Base-by-base conservation (phyloP, 23 tunicate species). In the Clavelina lepadiformis region DNA sequence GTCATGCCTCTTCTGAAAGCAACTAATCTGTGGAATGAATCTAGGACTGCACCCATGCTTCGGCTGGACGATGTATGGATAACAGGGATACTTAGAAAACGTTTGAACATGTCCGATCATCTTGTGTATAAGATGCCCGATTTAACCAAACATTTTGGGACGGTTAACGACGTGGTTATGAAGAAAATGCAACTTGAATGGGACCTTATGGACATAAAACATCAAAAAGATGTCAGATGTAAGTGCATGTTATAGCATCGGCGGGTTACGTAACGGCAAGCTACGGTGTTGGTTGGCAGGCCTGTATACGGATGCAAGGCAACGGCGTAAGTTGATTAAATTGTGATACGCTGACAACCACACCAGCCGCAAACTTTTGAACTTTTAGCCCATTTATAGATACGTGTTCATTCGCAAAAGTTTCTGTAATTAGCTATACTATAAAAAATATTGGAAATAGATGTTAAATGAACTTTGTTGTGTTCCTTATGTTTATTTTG, bases 51-150 rank as follows among this genome's bases (percentile, higher is more conserved):
- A 1, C 87, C 87, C 0, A 80, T 80, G 78, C 63, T 80, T 29
- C 54, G 87, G 1, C 58, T 80, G 3, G 87, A 80, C 33, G 87
- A 80, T 45, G 87, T 80, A 15, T 80, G 87, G 87, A 80, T 80
- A 33, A 80, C 87, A 13, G 87, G 87, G 26, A 72, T 80, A 8
- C 63, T 80, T 29, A 33, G 87, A 25, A 34, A 38, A 27, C 35
- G 87, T 19, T 31, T 59, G 69, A 58, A 68, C 11, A 44, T 80
- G 54, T 68, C 87, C 25, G 87, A 80, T 38, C 31, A 63, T n/a
- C 31, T 71, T 46, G 72, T 80, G 3, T 53, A 61, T 25, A 37
- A 38, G 5, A 46, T 80, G 57, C 69, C 67, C 21, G 37, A 63
- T 19, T 11, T 71, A 1, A 45, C 87, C 44, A 63, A 46, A 23